Conservation (phyloP, 2,797 vertebrate species). For the Eospalax fontanierii region DNA sequence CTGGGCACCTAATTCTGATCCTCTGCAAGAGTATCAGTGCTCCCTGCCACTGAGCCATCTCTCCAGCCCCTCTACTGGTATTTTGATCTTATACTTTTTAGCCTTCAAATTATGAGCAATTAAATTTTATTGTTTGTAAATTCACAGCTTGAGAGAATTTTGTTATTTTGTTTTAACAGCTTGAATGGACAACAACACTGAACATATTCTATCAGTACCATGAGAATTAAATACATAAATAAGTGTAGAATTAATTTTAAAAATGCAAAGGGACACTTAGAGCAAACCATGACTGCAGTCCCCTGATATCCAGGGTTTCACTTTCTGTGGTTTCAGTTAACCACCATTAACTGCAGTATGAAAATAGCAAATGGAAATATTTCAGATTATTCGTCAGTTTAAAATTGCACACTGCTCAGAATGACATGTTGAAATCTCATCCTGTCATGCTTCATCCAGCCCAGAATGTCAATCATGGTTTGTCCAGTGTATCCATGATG, state of each 20-base stretch:
- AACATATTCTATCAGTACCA: not conserved
- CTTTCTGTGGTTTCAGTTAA: not conserved
- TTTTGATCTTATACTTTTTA: not conserved
- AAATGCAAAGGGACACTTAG: slow-evolving; percentile 1
- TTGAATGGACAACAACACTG: not conserved
- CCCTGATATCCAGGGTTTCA: not conserved
- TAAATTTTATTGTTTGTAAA: not conserved
- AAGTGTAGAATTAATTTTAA: slow-evolving; percentile 22
- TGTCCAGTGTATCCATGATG: not conserved
- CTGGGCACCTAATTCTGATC: not conserved
- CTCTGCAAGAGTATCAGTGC: not conserved
- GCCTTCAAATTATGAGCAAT: not conserved
- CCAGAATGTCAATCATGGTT: not conserved
- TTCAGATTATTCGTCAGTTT: not conserved
- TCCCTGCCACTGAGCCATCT: not conserved
- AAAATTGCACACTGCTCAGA: not conserved
- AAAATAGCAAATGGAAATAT: not conserved
- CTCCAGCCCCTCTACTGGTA: not conserved
- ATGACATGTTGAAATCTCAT: not conserved
- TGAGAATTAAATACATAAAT: slow-evolving; percentile 26
- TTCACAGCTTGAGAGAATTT: not conserved
- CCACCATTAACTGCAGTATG: not conserved
- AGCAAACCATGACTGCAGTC: not conserved
- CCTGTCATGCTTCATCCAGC: not conserved
- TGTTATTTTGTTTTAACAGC: not conserved